phyloP scores from a whole-genome alignment of 2,888 invertebrate genomes.

The Rhogogaster chlorosoma region DNA sequence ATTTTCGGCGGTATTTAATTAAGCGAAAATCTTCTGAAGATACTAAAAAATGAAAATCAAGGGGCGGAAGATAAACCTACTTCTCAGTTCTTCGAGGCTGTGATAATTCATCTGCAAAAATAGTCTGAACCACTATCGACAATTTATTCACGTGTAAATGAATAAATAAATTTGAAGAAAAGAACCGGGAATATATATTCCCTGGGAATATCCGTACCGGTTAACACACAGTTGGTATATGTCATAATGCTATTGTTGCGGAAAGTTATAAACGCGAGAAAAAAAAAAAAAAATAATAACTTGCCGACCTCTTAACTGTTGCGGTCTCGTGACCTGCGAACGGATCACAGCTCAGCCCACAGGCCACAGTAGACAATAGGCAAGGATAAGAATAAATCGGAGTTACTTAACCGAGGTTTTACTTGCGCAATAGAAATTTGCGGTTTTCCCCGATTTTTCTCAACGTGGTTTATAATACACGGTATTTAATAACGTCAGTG shows the following conservation, averaged over 20 bases:
- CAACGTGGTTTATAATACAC: neutral
- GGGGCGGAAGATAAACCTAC: neutral
- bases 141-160: neutral
- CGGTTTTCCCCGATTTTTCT: neutral
- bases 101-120: neutral
- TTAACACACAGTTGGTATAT: neutral
- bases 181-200: neutral
- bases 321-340: neutral
- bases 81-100: neutral
- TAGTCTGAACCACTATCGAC: neutral
- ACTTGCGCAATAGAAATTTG: neutral
- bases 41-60: neutral
- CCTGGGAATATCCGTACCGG: neutral
- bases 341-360: neutral
- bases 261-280: neutral
- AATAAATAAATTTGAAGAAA: neutral
- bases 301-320: neutral
- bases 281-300: neutral
- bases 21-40: neutral
- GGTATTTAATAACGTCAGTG: neutral
- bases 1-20: neutral
- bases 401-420: neutral
- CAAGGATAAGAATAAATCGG: neutral
- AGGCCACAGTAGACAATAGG: neutral
- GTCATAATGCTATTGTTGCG: constrained; percentile 2